Percentiles rank a stretch among this genome's conserved stretches.
Conservation (phyloP, 2,113 vertebrate species). For the Myodes glareolus region DNA sequence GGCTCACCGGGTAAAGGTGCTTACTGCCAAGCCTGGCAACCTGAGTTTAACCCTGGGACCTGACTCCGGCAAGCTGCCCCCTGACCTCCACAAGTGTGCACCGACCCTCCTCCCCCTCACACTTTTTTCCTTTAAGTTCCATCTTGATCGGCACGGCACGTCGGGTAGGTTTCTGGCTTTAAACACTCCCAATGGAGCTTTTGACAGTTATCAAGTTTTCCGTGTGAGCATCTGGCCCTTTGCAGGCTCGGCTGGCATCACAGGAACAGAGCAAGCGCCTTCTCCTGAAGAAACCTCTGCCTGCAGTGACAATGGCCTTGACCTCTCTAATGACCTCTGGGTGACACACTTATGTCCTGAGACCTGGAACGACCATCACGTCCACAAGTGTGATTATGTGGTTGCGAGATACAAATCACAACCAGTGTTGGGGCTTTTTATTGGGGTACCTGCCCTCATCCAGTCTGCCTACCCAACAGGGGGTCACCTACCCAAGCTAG, state of each 20-base stretch:
- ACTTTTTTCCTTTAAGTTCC: background rate
- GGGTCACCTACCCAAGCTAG: background rate
- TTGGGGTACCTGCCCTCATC: background rate
- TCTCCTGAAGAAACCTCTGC: background rate
- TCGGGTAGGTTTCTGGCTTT: background rate
- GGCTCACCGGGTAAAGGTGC: background rate
- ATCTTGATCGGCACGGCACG: background rate
- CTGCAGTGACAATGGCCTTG: background rate
- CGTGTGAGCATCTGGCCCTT: background rate
- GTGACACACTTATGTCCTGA: background rate
- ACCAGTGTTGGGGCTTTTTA: background rate
- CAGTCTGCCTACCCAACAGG: background rate
- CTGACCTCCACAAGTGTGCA: background rate
- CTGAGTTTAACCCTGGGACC: too few relatives aligned
- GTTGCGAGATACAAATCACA: too few relatives aligned
- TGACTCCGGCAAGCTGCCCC: too few relatives aligned
- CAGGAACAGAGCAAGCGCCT: background rate
- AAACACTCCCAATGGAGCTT: background rate
- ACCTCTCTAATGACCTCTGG: background rate
- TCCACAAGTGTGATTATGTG: rapidly evolving
- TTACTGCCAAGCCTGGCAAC: background rate
- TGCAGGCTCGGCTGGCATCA: background rate
- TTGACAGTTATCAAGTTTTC: background rate
- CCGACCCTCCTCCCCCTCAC: too few relatives aligned
- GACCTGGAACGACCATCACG: background rate